Evolutionary conservation across 1,140 invertebrate species (phyloP).

Genomic region (Acromyrmex heyeri): DNA sequence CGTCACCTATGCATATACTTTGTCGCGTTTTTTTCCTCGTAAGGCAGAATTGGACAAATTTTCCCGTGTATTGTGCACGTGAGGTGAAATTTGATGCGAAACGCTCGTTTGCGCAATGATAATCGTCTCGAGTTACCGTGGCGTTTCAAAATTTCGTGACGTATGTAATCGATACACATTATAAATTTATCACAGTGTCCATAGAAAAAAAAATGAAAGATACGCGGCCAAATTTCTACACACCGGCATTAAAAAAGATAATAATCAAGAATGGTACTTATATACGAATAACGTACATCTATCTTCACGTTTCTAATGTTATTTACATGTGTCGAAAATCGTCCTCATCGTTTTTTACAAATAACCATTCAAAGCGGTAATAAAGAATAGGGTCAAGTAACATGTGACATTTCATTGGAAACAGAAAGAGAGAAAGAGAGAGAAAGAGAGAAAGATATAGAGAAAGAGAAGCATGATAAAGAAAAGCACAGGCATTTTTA

Average conservation of each 20-base stretch:
- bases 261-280: conserved; percentile 3
- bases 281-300: conserved; percentile 2
- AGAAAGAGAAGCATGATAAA: conserved; percentile 68
- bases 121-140: conserved; percentile 22
- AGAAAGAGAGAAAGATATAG: conserved; percentile 13
- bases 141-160: conserved; percentile 29
- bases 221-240: conserved; percentile 32
- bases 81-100: conserved; percentile 22
- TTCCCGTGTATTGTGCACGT: conserved; percentile 29
- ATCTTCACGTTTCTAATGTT: conserved; percentile 27
- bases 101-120: conserved; percentile 21
- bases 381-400: conserved; percentile 66
- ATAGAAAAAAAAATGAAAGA: background rate
- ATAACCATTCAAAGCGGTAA: conserved; percentile 76
- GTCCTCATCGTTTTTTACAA: conserved; percentile 63
- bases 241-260: background rate
- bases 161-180: background rate
- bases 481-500: conserved; percentile 74
- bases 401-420: conserved; percentile 72
- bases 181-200: conserved; percentile 5
- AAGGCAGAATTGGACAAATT: conserved; percentile 42
- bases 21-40: conserved; percentile 18
- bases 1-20: conserved; percentile 72
- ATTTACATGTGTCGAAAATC: conserved; percentile 49
- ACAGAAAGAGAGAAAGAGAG: conserved; percentile 31